A percentile compares a stretch with the other conserved stretches of the same genome.
Evolutionary conservation across 2,888 invertebrate genomes (phyloP).

Genomic region (Bimastos eiseni): DNA sequence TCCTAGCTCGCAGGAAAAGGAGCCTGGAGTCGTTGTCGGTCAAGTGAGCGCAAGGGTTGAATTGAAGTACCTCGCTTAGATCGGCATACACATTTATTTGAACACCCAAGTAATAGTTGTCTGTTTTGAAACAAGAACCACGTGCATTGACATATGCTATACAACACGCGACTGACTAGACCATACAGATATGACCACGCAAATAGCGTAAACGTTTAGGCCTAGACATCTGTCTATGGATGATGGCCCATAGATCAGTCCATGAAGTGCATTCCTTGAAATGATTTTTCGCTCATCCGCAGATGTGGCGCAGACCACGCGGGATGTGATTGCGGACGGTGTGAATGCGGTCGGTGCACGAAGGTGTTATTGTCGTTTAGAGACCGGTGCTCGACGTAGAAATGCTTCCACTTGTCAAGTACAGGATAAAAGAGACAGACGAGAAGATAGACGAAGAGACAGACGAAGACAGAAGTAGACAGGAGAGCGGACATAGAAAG

Average conservation of each 20-base stretch:
- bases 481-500: background rate
- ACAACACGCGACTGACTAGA: no score
- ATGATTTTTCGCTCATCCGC: background rate
- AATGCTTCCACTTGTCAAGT: background rate
- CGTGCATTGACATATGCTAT: no score
- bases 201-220: background rate
- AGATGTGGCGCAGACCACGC: background rate
- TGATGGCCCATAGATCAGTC: no score
- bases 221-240: background rate
- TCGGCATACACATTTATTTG: no score
- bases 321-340: background rate
- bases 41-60: no score
- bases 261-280: slow-evolving; percentile 7
- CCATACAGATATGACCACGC: background rate
- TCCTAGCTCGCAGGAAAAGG: no score
- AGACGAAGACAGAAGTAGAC: background rate
- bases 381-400: background rate
- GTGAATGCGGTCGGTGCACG: background rate
- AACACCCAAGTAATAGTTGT: no score
- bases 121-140: no score
- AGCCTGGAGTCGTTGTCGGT: no score
- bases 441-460: background rate
- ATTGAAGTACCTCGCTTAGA: no score
- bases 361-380: background rate
- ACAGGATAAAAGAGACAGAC: background rate